Percentiles rank a stretch among this genome's conserved stretches.
Evolutionary conservation across 2,113 vertebrate genomes (phyloP).

Genomic region (Circaetus cinerascens): DNA sequence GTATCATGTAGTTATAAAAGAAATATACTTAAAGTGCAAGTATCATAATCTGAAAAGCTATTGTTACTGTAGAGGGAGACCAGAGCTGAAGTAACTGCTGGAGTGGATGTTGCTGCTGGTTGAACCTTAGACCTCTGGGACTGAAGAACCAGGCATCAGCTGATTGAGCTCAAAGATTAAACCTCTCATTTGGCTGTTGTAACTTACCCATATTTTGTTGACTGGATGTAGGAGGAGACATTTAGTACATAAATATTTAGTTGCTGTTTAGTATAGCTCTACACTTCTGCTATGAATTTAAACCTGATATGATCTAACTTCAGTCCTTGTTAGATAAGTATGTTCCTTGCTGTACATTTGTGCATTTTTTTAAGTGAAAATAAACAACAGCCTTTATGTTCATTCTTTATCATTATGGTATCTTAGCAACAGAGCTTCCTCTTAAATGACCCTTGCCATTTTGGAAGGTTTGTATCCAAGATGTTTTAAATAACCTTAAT

Average conservation of each 20-base stretch:
- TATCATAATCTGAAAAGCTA: not conserved
- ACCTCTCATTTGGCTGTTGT: not conserved
- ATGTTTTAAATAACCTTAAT: not conserved
- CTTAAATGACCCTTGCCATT: not conserved
- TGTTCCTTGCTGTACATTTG: not conserved
- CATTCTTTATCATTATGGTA: not conserved
- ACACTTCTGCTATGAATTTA: not conserved
- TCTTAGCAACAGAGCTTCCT: not conserved
- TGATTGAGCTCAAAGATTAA: not conserved
- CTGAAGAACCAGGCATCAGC: not conserved
- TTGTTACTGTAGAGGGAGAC: not conserved
- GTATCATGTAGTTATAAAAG: not conserved
- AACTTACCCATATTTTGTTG: not conserved
- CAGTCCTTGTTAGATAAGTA: not conserved
- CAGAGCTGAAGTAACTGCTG: not conserved
- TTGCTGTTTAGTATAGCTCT: not conserved
- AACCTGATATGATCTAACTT: not conserved
- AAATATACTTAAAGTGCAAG: not conserved
- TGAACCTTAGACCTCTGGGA: not conserved
- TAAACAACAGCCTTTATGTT: not conserved
- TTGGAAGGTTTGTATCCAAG: not conserved
- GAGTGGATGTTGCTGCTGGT: not conserved
- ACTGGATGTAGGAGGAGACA: not conserved
- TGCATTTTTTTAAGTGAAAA: not conserved
- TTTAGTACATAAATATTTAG: accelerated